These are phyloP conservation scores for Bungarus multicinctus DNA, from an alignment of 2,113 vertebrate species.

Conservation along the genomic window DNA sequence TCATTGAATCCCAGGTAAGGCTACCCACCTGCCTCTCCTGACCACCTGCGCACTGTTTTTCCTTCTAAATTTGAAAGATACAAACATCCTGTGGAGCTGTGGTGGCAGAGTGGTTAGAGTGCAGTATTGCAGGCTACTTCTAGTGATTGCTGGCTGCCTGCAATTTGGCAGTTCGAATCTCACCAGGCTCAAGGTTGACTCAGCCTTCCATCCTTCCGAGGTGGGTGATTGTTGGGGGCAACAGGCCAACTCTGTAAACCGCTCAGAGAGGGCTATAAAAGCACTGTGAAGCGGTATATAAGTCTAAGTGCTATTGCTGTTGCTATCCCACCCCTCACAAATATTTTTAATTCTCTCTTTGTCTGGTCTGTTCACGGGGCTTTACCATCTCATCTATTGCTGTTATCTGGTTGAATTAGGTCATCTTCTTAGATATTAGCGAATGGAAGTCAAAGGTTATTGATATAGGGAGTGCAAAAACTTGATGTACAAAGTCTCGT, in stretches of 20 bases:
- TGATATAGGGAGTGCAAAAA: background rate
- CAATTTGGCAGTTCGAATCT: too few relatives aligned
- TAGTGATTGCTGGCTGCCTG: background rate
- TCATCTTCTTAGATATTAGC: background rate
- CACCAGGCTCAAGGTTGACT: too few relatives aligned
- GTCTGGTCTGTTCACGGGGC: background rate
- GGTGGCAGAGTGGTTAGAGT: too few relatives aligned
- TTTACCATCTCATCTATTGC: background rate
- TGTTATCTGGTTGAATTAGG: conserved; percentile 1
- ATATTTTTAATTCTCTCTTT: background rate
- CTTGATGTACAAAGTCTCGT: background rate
- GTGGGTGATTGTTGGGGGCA: too few relatives aligned
- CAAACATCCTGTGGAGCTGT: background rate
- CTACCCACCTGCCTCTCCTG: conserved; percentile 49
- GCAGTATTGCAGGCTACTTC: too few relatives aligned
- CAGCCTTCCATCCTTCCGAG: too few relatives aligned
- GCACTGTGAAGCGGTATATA: too few relatives aligned
- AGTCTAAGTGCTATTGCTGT: too few relatives aligned
- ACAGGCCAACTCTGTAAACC: too few relatives aligned
- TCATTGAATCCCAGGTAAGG: conserved; percentile 57
- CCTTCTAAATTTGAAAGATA: background rate
- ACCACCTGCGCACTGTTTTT: background rate
- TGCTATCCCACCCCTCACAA: background rate
- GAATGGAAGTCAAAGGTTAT: background rate
- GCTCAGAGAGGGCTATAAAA: too few relatives aligned